Conservation (phyloP, 2,888 invertebrate species). For the Vanessa cardui region DNA sequence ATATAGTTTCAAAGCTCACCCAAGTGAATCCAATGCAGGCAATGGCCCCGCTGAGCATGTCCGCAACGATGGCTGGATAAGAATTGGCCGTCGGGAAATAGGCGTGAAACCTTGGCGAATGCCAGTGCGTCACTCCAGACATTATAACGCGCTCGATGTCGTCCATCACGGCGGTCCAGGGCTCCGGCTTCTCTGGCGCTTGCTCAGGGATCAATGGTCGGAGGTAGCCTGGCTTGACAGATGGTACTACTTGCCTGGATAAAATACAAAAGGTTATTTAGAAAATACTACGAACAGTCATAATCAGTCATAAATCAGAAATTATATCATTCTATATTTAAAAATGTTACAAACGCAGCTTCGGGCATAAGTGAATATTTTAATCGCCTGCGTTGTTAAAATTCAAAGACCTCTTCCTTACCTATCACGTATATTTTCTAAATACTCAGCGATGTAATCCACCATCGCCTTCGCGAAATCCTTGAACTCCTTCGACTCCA, state of each 20-base stretch:
- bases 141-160: slow-evolving; percentile 98
- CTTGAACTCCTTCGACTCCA: slow-evolving; percentile 92
- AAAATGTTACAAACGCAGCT: not conserved
- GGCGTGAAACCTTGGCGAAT: slow-evolving; percentile 97
- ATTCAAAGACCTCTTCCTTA: slow-evolving; percentile 54
- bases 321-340: not conserved
- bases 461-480: slow-evolving; percentile 96
- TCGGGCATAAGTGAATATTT: not conserved
- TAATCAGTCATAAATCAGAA: too few species aligned
- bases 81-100: slow-evolving; percentile 97
- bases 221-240: slow-evolving; percentile 96
- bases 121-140: slow-evolving; percentile 99
- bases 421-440: slow-evolving; percentile 97
- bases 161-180: slow-evolving; percentile 95
- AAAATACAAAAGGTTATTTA: not conserved
- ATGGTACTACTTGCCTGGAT: slow-evolving; percentile 91
- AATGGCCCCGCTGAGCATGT: slow-evolving; percentile 96
- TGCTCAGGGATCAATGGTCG: slow-evolving; percentile 91
- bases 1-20: slow-evolving; percentile 83
- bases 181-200: slow-evolving; percentile 93
- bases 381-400: not conserved
- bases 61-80: slow-evolving; percentile 96
- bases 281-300: not conserved
- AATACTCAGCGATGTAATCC: slow-evolving; percentile 95
- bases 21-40: slow-evolving; percentile 98